Evolutionary conservation across 2,797 vertebrate genomes (phyloP).

Genomic region (Protonibea diacanthus): DNA sequence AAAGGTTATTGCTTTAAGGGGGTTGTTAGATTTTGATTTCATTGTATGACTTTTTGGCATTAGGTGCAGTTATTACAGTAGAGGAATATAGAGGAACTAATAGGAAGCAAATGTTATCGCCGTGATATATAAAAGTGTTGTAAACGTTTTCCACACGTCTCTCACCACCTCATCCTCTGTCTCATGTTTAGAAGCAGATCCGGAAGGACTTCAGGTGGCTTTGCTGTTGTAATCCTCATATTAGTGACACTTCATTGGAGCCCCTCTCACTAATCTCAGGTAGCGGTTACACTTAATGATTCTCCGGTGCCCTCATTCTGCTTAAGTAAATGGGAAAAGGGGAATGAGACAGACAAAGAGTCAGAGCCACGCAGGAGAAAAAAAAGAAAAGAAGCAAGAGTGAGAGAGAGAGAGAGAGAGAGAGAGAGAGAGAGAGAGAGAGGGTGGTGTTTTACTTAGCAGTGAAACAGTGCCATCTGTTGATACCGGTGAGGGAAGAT

Average conservation of each 20-base stretch:
- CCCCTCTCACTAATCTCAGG: conserved; percentile 85
- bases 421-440: conserved; percentile 16
- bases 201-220: conserved; percentile 84
- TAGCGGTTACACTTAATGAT: conserved; percentile 87
- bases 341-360: conserved; percentile 81
- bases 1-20: neutral
- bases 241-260: conserved; percentile 89
- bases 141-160: conserved; percentile 34
- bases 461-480: conserved; percentile 86
- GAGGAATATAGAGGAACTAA: conserved; percentile 27
- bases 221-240: conserved; percentile 88
- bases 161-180: conserved; percentile 33
- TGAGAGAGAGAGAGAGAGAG: neutral
- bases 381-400: neutral
- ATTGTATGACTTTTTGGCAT: neutral
- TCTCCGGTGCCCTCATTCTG: conserved; percentile 82
- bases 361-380: conserved; percentile 41
- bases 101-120: conserved; percentile 23
- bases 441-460: conserved; percentile 51
- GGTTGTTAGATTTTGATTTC: neutral
- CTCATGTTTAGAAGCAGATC: conserved; percentile 73
- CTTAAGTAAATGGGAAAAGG: conserved; percentile 82
- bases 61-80: neutral
- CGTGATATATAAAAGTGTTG: conserved; percentile 30
- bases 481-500: conserved; percentile 57